Percentiles rank a stretch among this genome's conserved stretches.
Conservation (phyloP, 1,140 invertebrate genomes). For the Trachymyrmex septentrionalis region DNA sequence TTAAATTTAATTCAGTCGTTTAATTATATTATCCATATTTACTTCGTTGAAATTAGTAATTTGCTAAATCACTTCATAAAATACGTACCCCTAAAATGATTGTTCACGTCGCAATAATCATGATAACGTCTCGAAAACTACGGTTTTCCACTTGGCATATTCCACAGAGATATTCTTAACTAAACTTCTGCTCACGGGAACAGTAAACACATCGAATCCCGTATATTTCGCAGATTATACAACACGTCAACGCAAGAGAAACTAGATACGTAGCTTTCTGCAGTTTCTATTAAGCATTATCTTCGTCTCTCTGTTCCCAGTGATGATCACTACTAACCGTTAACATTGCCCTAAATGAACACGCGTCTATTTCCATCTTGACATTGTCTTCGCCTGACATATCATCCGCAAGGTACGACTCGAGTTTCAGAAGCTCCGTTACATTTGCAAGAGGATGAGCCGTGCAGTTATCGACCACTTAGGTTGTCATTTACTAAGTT, state of each 20-base stretch:
- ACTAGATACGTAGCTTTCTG: slow-evolving; percentile 16
- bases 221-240: background rate
- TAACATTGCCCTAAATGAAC: slow-evolving; percentile 43
- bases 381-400: slow-evolving; percentile 49
- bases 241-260: background rate
- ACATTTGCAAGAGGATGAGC: slow-evolving; percentile 11
- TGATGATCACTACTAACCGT: slow-evolving; percentile 26
- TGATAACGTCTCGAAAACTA: background rate
- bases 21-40: background rate
- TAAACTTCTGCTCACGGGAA: background rate
- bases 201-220: background rate
- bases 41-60: background rate
- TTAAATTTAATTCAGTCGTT: slow-evolving; percentile 9
- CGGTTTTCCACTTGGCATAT: background rate
- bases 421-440: slow-evolving; percentile 17
- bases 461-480: slow-evolving; percentile 46
- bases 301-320: background rate
- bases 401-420: slow-evolving; percentile 7
- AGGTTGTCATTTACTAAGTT: background rate
- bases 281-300: slow-evolving; percentile 47
- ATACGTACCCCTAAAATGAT: background rate
- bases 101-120: slow-evolving; percentile 1
- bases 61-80: background rate
- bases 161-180: background rate
- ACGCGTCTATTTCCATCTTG: slow-evolving; percentile 38